phyloP scores from a whole-genome alignment of 2,888 invertebrate genomes.

The Thecocarcelia acutangulata region DNA sequence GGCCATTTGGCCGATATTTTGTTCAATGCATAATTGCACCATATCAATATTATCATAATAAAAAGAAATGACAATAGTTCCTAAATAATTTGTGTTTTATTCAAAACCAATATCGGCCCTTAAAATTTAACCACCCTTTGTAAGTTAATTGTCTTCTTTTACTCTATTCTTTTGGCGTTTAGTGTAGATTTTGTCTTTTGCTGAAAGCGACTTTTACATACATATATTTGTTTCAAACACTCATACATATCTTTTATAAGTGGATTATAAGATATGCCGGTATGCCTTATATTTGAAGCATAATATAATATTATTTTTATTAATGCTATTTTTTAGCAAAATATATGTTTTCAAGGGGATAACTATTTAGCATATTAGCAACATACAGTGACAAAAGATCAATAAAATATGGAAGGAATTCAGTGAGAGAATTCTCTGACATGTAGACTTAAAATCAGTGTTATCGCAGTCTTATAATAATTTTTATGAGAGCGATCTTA shows the following conservation, averaged over 20 bases:
- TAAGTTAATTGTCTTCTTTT: neutral
- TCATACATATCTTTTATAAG: constrained; percentile 27
- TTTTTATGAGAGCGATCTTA: too few species aligned
- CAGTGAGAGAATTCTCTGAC: too few species aligned
- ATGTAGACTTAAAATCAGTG: too few species aligned
- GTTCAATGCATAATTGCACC: too few species aligned
- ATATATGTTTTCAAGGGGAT: constrained; percentile 5
- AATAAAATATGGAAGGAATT: neutral
- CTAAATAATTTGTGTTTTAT: too few species aligned
- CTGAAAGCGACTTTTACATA: constrained; percentile 43
- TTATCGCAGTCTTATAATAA: too few species aligned
- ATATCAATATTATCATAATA: too few species aligned
- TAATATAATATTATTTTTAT: neutral
- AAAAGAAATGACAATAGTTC: too few species aligned
- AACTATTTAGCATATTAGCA: constrained; percentile 37
- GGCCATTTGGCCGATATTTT: too few species aligned
- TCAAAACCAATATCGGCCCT: too few species aligned
- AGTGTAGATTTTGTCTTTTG: neutral
- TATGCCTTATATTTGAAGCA: neutral
- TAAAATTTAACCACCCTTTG: too few species aligned
- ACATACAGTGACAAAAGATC: constrained; percentile 8
- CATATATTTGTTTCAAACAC: constrained; percentile 31
- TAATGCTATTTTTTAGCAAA: neutral
- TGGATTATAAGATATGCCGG: constrained; percentile 41
- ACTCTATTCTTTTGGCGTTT: neutral